Evolutionary conservation across 1,140 invertebrate species (phyloP), one percentile per base, ranked within the genome.

Genomic region (Theocolax elegans): DNA sequence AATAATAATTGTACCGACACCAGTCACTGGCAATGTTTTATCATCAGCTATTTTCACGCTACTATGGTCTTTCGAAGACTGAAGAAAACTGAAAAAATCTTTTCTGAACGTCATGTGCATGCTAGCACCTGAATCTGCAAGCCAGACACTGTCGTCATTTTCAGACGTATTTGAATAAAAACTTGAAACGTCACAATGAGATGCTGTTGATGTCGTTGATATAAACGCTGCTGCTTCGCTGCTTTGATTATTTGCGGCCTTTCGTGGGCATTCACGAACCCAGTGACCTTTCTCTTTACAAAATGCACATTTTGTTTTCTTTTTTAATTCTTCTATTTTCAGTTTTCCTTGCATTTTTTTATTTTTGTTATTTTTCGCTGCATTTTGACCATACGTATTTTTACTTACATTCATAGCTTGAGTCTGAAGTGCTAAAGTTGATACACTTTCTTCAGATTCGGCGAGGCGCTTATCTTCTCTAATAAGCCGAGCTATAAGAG

Each of bases 41-140:
- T 68, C 56, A 60, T 59, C 15, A 19, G 66, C 54, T 29, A 68
- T 35, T 68, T 59, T 4, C n/a, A 68, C 56, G 25, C 10, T n/a
- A 23, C 19, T 2, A n/a, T 15, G 1, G 3, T 62, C 15, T 17
- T 21, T n/a, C 4, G 2, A 38, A 1, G 1, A 7, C 12, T 60
- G n/a, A n/a, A n/a, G n/a, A n/a, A n/a, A n/a, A n/a, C n/a, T n/a
- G n/a, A n/a, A n/a, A n/a, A n/a, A n/a, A n/a, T n/a, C n/a, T n/a
- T n/a, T n/a, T n/a, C n/a, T n/a, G n/a, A n/a, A n/a, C n/a, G n/a
- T n/a, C n/a, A n/a, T n/a, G n/a, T n/a, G n/a, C n/a, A n/a, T n/a
- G n/a, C n/a, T n/a, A n/a, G n/a, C n/a, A n/a, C n/a, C n/a, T n/a
- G n/a, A n/a, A n/a, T n/a, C n/a, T n/a, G n/a, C n/a, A n/a, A n/a